These are phyloP conservation scores for Rallus limicola DNA, from an alignment of 2,113 vertebrate species.

Conservation along the genomic window DNA sequence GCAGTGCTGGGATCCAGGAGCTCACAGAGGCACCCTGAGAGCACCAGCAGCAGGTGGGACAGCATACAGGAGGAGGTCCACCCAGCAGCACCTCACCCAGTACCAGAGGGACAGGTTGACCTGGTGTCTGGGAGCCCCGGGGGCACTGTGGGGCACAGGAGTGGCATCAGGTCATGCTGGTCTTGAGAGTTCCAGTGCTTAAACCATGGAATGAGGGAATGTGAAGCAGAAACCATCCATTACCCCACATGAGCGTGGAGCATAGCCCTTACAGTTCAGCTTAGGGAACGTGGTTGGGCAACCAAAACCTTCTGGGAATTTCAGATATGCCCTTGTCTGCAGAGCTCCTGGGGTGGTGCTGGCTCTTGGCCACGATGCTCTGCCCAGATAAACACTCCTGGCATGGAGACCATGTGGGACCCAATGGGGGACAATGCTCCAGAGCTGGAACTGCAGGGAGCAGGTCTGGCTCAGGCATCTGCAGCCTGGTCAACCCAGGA, in stretches of 20 bases:
- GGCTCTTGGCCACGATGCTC: background rate
- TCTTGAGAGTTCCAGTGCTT: background rate
- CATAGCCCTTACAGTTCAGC: background rate
- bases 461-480: fast-evolving
- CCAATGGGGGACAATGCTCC: background rate
- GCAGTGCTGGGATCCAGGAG: background rate
- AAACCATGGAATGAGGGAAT: background rate
- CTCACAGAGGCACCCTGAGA: background rate
- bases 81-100: background rate
- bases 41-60: background rate
- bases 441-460: background rate
- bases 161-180: background rate
- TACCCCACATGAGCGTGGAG: background rate
- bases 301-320: background rate
- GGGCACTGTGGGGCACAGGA: background rate
- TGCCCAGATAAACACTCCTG: background rate
- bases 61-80: background rate
- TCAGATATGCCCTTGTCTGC: background rate
- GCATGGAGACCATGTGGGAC: background rate
- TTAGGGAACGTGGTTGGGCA: background rate
- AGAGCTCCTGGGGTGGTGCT: background rate
- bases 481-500: background rate
- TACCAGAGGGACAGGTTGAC: background rate
- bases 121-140: background rate
- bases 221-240: background rate